A percentile compares a stretch with the other conserved stretches of the same genome.
phyloP scores from a whole-genome alignment of 2,888 invertebrate genomes.

The Drosophila histrio region DNA sequence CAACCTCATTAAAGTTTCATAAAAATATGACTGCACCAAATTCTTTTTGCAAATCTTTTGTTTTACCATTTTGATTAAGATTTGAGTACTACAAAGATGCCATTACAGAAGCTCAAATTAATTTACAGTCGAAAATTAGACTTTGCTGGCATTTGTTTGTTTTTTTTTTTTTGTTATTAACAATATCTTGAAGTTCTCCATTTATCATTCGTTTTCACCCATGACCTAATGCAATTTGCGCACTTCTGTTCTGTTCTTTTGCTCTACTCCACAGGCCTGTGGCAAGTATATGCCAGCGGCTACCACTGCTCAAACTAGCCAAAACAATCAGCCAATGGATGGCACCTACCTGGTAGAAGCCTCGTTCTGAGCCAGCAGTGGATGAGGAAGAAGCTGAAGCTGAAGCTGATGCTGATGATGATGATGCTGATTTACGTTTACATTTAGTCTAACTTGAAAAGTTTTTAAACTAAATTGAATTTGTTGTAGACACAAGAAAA shows the following conservation, averaged over 20 bases:
- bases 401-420: conserved; percentile 18
- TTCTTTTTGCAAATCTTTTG: background rate
- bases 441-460: conserved; percentile 70
- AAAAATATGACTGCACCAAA: background rate
- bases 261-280: conserved; percentile 87
- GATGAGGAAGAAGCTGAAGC: conserved; percentile 5
- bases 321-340: conserved; percentile 92
- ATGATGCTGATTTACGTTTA: conserved; percentile 66
- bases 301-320: conserved; percentile 91
- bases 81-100: background rate
- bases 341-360: conserved; percentile 94
- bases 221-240: conserved; percentile 5
- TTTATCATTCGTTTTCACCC: background rate
- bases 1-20: background rate
- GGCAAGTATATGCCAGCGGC: conserved; percentile 95
- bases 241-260: conserved; percentile 10
- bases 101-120: background rate
- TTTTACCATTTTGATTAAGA: background rate
- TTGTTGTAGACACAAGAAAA: conserved; percentile 50
- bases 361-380: conserved; percentile 87
- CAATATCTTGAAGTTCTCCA: background rate
- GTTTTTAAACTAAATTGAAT: conserved; percentile 67
- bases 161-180: too few relatives aligned
- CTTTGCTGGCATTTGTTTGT: background rate
- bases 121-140: background rate